A percentile compares a stretch with the other conserved stretches of the same genome.
These are phyloP conservation scores for Rhinella marina DNA, from an alignment of 2,797 vertebrate species.

Conservation along the genomic window DNA sequence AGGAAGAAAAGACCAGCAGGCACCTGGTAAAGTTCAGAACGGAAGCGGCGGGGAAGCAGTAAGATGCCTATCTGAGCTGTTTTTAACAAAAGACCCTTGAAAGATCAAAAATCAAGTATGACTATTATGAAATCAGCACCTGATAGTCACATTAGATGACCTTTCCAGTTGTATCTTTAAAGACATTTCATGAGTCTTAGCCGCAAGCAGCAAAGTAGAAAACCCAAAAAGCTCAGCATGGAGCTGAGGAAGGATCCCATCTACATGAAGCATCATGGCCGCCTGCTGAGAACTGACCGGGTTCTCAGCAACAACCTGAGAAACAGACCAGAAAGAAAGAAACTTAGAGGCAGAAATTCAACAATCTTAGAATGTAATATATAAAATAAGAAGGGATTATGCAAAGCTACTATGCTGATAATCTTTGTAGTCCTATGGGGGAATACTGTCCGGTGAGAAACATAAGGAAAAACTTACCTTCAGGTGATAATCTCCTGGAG, in stretches of 20 bases:
- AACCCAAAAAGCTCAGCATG: slow-evolving; percentile 70
- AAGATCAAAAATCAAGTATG: no score
- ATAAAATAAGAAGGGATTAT: no score
- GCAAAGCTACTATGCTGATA: no score
- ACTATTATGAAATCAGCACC: slow-evolving; percentile 63
- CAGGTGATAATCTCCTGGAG: slow-evolving; percentile 72
- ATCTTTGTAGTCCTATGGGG: no score
- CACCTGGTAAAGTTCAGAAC: no score
- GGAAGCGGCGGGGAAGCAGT: no score
- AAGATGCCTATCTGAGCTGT: no score
- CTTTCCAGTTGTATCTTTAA: slow-evolving; percentile 75
- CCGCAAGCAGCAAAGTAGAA: slow-evolving; percentile 66
- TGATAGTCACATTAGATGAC: slow-evolving; percentile 73
- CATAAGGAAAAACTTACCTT: slow-evolving; percentile 66
- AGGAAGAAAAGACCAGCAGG: no score
- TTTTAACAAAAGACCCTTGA: no score
- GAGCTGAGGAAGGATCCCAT: slow-evolving; percentile 68
- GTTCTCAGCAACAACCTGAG: slow-evolving; percentile 78
- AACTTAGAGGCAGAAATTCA: no score
- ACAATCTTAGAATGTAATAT: no score
- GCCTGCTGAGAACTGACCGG: slow-evolving; percentile 77
- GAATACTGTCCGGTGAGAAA: neutral
- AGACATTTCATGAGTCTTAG: slow-evolving; percentile 65
- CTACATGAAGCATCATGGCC: slow-evolving; percentile 71
- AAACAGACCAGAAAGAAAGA: neutral